Conservation (phyloP, 2,113 vertebrate genomes). For the Mandrillus leucophaeus region DNA sequence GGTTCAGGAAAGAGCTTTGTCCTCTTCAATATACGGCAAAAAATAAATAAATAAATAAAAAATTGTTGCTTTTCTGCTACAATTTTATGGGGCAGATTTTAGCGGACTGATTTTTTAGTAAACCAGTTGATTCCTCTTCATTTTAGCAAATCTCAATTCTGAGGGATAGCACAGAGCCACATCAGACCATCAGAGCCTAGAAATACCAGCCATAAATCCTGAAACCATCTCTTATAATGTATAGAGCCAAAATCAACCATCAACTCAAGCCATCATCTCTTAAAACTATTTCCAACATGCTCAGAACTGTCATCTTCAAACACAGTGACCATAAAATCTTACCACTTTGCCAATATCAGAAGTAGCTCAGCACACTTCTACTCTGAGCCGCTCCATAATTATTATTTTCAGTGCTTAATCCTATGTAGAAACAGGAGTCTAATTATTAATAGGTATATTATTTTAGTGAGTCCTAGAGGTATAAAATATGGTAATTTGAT, state of each 20-base stretch:
- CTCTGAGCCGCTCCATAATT: background rate
- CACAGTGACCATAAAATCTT: background rate
- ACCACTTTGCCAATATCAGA: background rate
- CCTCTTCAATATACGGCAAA: background rate
- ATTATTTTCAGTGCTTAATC: background rate
- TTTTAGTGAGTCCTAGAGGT: background rate
- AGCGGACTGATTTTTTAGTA: background rate
- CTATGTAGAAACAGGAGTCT: background rate
- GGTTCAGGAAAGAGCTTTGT: background rate
- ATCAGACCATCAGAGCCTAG: background rate
- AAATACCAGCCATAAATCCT: slow-evolving; percentile 4
- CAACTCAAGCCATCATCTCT: background rate
- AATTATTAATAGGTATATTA: slow-evolving; percentile 60
- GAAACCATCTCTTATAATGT: background rate
- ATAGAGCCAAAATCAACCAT: background rate
- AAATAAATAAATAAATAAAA: too few relatives aligned
- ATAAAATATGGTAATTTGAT: slow-evolving; percentile 61
- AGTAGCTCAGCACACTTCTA: background rate
- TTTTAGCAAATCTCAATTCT: background rate
- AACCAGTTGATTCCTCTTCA: slow-evolving; percentile 7
- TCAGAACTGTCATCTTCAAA: background rate
- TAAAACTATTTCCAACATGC: background rate
- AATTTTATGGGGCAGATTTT: background rate
- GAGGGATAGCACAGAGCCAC: background rate
- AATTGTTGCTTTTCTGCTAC: background rate